Base-by-base conservation (phyloP, 2,797 vertebrate species). In the Tragopan temminckii region DNA sequence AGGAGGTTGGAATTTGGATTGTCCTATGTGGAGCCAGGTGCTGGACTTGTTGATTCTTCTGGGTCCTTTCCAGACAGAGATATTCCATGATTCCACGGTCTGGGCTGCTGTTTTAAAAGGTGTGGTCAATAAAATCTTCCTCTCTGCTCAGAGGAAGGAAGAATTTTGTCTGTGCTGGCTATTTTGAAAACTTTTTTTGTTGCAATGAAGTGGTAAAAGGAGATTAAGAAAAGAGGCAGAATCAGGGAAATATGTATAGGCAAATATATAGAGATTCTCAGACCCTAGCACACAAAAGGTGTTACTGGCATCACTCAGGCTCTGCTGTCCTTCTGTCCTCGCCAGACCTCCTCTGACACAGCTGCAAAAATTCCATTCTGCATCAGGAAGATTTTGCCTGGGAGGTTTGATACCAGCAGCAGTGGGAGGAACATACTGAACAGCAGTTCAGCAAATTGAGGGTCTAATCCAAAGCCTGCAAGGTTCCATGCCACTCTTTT, bases 311-410 rank as follows among this genome's bases (percentile, higher is more conserved):
- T 35, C 0, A 0, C 27, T 72, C 50, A 80, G 35, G 40, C 13
- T 68, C 63, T 79, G 21, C 33, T 62, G 15, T 71, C 62, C 33
- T 80, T 69, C 35, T 3, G 0, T 78, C n/a, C 24, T 85, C 77
- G 72, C 19, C 50, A 83, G 35, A 66, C 35, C 52, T 82, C 45
- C 25, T 19, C n/a, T 76, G 48, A 64, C 43, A 59, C 0, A 0
- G 5, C 13, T 52, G 24, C n/a, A 43, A 67, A 67, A 20, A 46
- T 0, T 1, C 5, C 0, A 0, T n/a, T 85, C 61, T 46, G 29
- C 48, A n/a, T 29, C 40, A 61, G n/a, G 40, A 35, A 75, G 40
- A 63, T n/a, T 64, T 61, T 89, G 31, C 33, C 43, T 48, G 38
- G 25, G 38, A 10, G 24, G 17, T 9, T 20, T 13, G 52, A 15